Evolutionary conservation across 1,140 invertebrate species (phyloP).

Genomic region (Centruroides vittatus): DNA sequence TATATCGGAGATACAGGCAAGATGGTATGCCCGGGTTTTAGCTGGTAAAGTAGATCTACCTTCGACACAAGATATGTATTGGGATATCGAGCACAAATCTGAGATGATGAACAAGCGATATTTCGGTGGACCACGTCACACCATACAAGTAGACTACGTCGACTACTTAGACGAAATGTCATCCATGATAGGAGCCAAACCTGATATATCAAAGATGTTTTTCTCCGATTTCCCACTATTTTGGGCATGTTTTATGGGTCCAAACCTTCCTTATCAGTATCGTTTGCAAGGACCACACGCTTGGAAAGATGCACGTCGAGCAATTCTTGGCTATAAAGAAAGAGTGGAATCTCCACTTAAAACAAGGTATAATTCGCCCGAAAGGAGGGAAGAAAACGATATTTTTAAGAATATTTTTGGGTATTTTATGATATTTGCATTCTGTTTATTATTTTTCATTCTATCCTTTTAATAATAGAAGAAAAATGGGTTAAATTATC

Average conservation of each 20-base stretch:
- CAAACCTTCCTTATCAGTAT: constrained; percentile 35
- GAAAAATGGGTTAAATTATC: too few species aligned
- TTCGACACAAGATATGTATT: constrained; percentile 21
- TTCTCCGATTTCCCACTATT: constrained; percentile 28
- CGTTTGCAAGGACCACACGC: constrained; percentile 30
- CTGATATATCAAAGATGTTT: constrained; percentile 25
- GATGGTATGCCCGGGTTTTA: constrained; percentile 19
- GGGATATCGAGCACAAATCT: constrained; percentile 26
- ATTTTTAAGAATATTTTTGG: too few species aligned
- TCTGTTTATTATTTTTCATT: too few species aligned
- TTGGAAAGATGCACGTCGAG: constrained; percentile 31
- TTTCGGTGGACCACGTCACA: constrained; percentile 25
- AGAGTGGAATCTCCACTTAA: not conserved
- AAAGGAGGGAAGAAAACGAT: too few species aligned
- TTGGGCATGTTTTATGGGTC: constrained; percentile 25
- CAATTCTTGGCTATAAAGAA: constrained; percentile 23
- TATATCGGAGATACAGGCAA: constrained; percentile 31
- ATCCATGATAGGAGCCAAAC: constrained; percentile 29
- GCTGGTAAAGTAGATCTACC: constrained; percentile 20
- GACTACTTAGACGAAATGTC: constrained; percentile 35
- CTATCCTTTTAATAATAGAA: too few species aligned
- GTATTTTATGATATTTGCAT: too few species aligned
- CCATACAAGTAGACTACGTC: constrained; percentile 31
- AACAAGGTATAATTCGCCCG: too few species aligned
- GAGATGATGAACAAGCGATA: constrained; percentile 13